A percentile compares a stretch with the other conserved stretches of the same genome.
Evolutionary conservation across 2,797 vertebrate species (phyloP).

Genomic region (Spinibarbus caldwelli): DNA sequence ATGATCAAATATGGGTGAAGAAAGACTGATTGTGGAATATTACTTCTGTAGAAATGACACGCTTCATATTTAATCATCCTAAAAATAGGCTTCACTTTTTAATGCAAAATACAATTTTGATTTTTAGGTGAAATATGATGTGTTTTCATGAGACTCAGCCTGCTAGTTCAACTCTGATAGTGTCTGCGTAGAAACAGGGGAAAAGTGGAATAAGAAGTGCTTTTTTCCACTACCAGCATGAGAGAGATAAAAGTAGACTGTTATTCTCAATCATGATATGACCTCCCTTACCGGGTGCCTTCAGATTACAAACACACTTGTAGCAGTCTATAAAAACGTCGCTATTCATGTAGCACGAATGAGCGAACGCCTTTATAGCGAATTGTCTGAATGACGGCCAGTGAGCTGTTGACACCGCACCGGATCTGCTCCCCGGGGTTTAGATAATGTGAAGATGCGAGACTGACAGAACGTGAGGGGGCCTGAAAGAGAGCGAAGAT

Average conservation of each 20-base stretch:
- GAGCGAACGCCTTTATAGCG: background rate
- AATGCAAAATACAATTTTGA: background rate
- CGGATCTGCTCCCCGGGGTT: slow-evolving; percentile 17
- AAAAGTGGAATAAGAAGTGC: background rate
- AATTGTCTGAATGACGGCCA: slow-evolving; percentile 30
- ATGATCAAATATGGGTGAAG: background rate
- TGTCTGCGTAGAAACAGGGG: background rate
- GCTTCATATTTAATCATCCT: background rate
- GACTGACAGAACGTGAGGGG: slow-evolving; percentile 59
- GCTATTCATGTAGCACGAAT: background rate
- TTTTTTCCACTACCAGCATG: background rate
- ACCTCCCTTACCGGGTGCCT: slow-evolving; percentile 5
- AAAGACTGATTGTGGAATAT: background rate
- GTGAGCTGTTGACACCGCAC: slow-evolving; percentile 23
- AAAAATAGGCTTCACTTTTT: background rate
- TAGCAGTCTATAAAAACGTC: slow-evolving; percentile 1
- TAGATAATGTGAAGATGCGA: slow-evolving; percentile 29
- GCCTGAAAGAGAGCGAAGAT: slow-evolving; percentile 58
- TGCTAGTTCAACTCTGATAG: background rate
- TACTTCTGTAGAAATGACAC: background rate
- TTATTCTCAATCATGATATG: slow-evolving; percentile 28
- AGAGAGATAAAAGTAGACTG: slow-evolving; percentile 22
- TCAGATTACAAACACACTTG: slow-evolving; percentile 23
- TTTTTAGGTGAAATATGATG: background rate
- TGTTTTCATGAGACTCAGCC: background rate